A percentile compares a stretch with the other conserved stretches of the same genome.
Conservation (phyloP, 1,140 invertebrate genomes). For the Adoxophyes honmai region DNA sequence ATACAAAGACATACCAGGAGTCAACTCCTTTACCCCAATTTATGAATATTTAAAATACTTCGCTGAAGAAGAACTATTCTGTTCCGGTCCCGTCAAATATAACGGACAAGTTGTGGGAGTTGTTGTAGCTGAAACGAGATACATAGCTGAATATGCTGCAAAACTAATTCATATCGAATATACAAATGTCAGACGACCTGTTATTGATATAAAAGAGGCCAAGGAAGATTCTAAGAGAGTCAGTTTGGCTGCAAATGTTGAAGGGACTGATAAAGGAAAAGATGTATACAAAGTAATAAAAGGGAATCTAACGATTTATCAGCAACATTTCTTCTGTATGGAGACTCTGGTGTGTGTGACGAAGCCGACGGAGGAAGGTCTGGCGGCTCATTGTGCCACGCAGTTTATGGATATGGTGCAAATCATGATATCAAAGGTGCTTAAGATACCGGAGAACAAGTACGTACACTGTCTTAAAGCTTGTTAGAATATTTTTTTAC, state of each 20-base stretch:
- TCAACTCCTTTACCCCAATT: conserved; percentile 77
- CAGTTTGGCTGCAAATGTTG: conserved; percentile 14
- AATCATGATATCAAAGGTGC: conserved; percentile 70
- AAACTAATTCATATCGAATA: conserved; percentile 83
- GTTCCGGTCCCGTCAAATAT: conserved; percentile 73
- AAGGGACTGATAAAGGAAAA: conserved; percentile 31
- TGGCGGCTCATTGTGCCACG: conserved; percentile 78
- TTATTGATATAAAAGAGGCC: conserved; percentile 41
- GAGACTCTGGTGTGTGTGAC: conserved; percentile 80
- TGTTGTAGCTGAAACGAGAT: conserved; percentile 81
- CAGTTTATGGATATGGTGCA: conserved; percentile 81
- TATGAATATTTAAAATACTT: conserved; percentile 23
- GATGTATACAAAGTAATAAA: conserved; percentile 48
- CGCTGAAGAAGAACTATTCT: conserved; percentile 74
- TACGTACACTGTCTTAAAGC: conserved; percentile 57
- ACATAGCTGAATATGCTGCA: conserved; percentile 80
- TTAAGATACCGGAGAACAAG: conserved; percentile 65
- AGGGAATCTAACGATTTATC: conserved; percentile 40
- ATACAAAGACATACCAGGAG: conserved; percentile 86
- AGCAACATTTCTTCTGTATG: conserved; percentile 50
- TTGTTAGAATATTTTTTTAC: no score
- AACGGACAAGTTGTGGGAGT: conserved; percentile 86
- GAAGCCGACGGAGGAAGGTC: conserved; percentile 80
- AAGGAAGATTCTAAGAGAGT: conserved; percentile 39
- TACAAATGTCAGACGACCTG: conserved; percentile 37